Evolutionary conservation across 2,113 vertebrate species (phyloP).

Genomic region (Perognathus longimembris): DNA sequence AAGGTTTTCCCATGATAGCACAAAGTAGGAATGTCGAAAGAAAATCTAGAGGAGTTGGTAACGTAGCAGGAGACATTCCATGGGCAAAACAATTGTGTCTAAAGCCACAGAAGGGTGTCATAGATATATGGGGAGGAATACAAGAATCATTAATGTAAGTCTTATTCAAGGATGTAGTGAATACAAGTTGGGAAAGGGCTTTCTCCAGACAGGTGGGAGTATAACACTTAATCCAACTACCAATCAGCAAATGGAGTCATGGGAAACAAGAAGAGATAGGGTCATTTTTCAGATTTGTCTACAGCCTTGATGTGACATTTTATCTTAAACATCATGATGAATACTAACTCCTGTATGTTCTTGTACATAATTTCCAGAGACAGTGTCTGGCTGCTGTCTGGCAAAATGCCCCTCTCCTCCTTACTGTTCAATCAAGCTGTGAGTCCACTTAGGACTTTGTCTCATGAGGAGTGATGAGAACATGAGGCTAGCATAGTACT

Average conservation of each 20-base stretch:
- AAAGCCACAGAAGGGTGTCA: background rate
- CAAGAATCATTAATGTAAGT: background rate
- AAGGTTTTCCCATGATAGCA: background rate
- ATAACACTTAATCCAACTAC: background rate
- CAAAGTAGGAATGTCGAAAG: background rate
- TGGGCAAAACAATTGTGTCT: background rate
- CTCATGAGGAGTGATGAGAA: background rate
- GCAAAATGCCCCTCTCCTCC: background rate
- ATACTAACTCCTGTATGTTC: background rate
- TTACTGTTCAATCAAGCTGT: background rate
- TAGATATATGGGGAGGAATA: background rate
- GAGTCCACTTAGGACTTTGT: background rate
- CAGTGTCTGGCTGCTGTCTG: background rate
- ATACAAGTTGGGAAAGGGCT: background rate
- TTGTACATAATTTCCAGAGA: background rate
- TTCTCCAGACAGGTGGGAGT: background rate
- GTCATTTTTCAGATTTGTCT: background rate
- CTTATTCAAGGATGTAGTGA: background rate
- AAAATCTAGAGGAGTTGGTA: background rate
- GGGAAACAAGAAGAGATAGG: background rate
- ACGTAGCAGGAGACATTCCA: background rate
- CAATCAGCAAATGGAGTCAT: background rate
- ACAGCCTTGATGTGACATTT: background rate
- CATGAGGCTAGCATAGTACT: background rate
- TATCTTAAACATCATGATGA: background rate